Evolutionary conservation across 2,888 invertebrate genomes (phyloP), one percentile per base, ranked within the genome.

Genomic region (Mycalesis mineus): DNA sequence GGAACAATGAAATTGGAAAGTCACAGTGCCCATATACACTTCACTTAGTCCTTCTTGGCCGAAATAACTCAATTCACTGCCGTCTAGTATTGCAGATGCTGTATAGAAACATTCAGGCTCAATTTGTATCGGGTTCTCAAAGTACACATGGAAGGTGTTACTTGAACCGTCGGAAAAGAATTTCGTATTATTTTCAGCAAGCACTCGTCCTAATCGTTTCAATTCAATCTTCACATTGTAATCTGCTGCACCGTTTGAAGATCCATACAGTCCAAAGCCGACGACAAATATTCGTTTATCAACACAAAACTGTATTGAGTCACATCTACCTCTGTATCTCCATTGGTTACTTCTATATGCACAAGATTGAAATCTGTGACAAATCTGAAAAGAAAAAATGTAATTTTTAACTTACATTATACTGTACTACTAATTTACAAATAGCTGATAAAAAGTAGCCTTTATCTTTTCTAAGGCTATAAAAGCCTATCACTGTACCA

Each of bases 151-250:
- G 81, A 98, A 98, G 36, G 98, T 98, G 76, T 96, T 98, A 80
- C 97, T 97, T 6, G 98, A 98, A 40, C 98, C 98, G 81, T 98
- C 98, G 0, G 97, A 98, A 83, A 97, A 97, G 84, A 98, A 98
- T 78, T 96, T 96, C 2, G 97, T 97, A 72, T 95, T 95, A 80
- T 96, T 96, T 75, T 97, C 97, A 9, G 98, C 97, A 42, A 98
- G 87, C 7, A 97, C 93, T 65, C 95, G 92, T 2, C 98, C 98
- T 57, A 96, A 91, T 58, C 96, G 92, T 84, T 98, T 98, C 51
- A 98, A 90, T 86, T 98, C 98, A 71, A 98, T 97, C 81, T 96
- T 96, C 1, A 97, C 98, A 76, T 94, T 95, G 77, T 98, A 98
- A 77, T 98, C 97, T 13, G 98, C 97, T 45, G 97, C 97, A 59